phyloP scores from a whole-genome alignment of 2,797 vertebrate species.

The Scarus forsteni region DNA sequence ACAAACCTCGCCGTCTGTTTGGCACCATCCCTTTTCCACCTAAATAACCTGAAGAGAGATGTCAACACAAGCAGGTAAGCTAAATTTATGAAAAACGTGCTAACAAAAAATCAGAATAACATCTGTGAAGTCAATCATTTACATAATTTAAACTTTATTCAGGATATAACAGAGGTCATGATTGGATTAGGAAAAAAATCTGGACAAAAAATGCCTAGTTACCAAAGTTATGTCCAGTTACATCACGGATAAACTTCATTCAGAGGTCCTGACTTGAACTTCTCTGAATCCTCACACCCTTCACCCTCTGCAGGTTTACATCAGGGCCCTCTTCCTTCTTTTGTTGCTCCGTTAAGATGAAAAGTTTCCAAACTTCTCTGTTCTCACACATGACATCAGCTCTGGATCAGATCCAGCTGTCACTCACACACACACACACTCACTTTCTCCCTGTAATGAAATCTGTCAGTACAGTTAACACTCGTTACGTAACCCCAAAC shows the following conservation, averaged over 20 bases:
- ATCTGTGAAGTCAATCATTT: no score
- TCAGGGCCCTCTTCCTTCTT: constrained; percentile 9
- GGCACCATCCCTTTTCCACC: constrained; percentile 92
- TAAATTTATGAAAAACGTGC: neutral
- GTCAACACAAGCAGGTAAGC: constrained; percentile 81
- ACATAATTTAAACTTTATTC: no score
- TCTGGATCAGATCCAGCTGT: constrained; percentile 28
- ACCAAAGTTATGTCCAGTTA: no score
- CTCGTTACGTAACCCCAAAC: constrained; percentile 37
- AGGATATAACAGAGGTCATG: no score
- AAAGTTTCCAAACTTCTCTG: constrained; percentile 14
- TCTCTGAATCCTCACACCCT: neutral
- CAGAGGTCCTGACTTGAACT: no score
- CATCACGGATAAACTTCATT: no score
- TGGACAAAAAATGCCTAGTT: no score
- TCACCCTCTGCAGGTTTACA: no score
- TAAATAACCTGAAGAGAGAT: constrained; percentile 86
- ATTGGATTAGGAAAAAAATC: no score
- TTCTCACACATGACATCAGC: constrained; percentile 12
- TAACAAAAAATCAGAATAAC: no score
- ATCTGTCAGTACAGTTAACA: constrained; percentile 12
- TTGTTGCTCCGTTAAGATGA: constrained; percentile 3
- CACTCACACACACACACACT: constrained; percentile 1
- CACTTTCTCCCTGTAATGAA: constrained; percentile 6
- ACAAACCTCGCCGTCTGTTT: constrained; percentile 92